A percentile compares a stretch with the other conserved stretches of the same genome.
Conservation (phyloP, 2,797 vertebrate species). For the Enteromius mattozi region DNA sequence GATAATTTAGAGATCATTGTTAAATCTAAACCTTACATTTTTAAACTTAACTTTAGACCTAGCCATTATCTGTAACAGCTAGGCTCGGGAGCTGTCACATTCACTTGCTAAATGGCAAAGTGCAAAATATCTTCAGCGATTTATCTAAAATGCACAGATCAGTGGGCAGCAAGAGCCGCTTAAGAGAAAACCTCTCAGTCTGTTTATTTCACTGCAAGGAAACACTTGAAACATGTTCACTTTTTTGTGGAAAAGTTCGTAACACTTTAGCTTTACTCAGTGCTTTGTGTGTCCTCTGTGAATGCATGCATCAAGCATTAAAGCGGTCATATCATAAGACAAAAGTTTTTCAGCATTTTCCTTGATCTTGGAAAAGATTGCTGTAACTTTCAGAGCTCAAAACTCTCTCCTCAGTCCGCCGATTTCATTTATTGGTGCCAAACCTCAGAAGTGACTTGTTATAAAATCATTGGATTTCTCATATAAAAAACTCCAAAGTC, state of each 20-base stretch:
- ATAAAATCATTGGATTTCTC: constrained; percentile 6
- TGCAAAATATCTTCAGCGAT: neutral
- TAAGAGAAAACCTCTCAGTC: neutral
- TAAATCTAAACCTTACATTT: neutral
- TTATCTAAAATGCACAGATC: constrained; percentile 3
- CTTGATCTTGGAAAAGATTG: neutral
- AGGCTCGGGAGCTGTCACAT: neutral
- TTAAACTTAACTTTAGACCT: neutral
- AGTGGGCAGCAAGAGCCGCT: neutral
- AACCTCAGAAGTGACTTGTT: neutral
- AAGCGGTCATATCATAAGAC: neutral
- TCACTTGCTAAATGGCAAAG: constrained; percentile 15
- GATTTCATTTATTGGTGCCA: neutral
- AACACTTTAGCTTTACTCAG: neutral
- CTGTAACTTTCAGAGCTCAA: constrained; percentile 12
- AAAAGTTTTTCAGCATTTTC: neutral
- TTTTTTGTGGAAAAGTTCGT: neutral
- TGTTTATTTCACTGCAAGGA: neutral
- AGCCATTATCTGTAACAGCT: neutral
- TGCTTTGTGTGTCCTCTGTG: neutral
- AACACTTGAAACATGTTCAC: neutral
- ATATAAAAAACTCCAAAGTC: neutral
- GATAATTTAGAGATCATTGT: neutral
- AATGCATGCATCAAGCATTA: neutral
- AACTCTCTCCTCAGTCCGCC: neutral